These are phyloP conservation scores for Nycticebus coucang DNA, from an alignment of 2,113 vertebrate genomes.

Conservation along the genomic window DNA sequence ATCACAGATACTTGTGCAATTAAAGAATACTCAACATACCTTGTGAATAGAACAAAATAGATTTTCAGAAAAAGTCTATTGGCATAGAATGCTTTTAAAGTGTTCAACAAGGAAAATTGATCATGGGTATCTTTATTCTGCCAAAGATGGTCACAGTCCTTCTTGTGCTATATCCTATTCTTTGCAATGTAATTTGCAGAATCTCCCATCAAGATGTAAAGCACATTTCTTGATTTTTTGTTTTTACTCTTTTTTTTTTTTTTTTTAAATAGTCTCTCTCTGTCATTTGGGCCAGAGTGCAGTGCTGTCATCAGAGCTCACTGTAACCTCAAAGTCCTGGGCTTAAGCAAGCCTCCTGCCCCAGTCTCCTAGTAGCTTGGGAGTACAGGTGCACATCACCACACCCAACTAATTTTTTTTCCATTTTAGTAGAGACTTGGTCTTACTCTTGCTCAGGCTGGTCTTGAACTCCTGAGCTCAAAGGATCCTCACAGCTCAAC, in stretches of 20 bases:
- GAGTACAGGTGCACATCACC: too few relatives aligned
- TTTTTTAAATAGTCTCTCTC: too few relatives aligned
- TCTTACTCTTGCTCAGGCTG: too few relatives aligned
- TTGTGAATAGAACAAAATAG: not conserved
- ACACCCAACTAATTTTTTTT: too few relatives aligned
- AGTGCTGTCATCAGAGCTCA: too few relatives aligned
- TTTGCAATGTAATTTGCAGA: not conserved
- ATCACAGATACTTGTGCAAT: not conserved
- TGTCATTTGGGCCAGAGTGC: too few relatives aligned
- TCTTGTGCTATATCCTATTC: not conserved
- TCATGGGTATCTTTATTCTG: not conserved
- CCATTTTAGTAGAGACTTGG: too few relatives aligned
- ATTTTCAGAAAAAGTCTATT: not conserved
- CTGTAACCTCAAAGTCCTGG: too few relatives aligned
- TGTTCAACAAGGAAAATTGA: not conserved
- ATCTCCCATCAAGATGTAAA: not conserved
- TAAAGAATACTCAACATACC: slow-evolving; percentile 18
- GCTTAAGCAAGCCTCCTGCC: too few relatives aligned
- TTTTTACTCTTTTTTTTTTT: not conserved
- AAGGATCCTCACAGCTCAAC: too few relatives aligned
- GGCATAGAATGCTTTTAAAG: not conserved
- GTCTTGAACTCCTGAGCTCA: too few relatives aligned
- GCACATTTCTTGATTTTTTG: not conserved
- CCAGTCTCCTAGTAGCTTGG: too few relatives aligned
- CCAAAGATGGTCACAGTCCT: not conserved